A percentile compares a stretch with the other conserved stretches of the same genome.
Evolutionary conservation across 2,797 vertebrate genomes (phyloP).

Genomic region (Syncerus caffer): DNA sequence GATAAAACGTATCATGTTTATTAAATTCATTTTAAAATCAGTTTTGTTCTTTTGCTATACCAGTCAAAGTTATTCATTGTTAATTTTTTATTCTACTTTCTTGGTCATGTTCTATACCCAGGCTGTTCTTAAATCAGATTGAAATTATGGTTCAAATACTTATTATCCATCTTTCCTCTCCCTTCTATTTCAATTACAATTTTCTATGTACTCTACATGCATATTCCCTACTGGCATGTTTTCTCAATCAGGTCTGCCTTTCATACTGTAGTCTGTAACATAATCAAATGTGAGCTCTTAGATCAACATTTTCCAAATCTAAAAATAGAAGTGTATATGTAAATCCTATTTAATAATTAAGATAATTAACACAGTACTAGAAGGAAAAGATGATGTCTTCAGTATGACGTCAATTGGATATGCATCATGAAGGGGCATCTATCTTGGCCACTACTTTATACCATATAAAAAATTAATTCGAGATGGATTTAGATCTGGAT

Average conservation of each 20-base stretch:
- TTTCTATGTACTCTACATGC: not conserved
- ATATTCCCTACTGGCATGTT: not conserved
- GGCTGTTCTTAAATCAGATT: not conserved
- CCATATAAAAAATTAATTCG: not conserved
- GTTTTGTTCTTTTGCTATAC: not conserved
- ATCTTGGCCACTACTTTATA: not conserved
- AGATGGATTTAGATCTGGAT: not conserved
- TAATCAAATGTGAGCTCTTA: not conserved
- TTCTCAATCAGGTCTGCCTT: not conserved
- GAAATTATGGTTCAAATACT: not conserved
- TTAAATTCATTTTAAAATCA: not conserved
- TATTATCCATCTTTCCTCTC: not conserved
- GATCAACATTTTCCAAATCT: not conserved
- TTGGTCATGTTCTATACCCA: not conserved
- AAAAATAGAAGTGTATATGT: not conserved
- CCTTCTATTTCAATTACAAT: not conserved
- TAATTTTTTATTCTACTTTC: not conserved
- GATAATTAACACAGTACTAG: not conserved
- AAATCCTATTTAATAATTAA: not conserved
- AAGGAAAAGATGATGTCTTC: not conserved
- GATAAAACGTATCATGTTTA: not conserved
- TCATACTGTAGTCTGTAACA: not conserved
- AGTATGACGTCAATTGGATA: not conserved
- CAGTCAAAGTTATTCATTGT: not conserved
- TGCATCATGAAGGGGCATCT: too few species aligned